Evolutionary conservation across 2,888 invertebrate species (phyloP).

Genomic region (Campoplex nolae): DNA sequence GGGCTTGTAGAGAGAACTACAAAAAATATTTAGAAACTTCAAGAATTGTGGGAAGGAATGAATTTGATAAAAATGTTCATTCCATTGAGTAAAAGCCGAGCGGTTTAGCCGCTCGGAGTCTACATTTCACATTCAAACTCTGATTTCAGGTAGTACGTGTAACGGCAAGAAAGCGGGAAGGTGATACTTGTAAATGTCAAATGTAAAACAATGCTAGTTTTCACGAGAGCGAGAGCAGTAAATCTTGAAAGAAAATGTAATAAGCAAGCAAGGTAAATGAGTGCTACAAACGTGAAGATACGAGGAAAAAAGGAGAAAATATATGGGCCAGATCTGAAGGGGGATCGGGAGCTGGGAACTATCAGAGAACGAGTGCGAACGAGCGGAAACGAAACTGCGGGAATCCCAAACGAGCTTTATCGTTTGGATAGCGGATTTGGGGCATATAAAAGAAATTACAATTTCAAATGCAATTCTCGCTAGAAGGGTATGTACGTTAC

Average conservation of each 20-base stretch:
- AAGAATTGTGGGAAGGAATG: not conserved
- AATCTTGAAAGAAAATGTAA: conserved; percentile 30
- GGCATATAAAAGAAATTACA: conserved; percentile 77
- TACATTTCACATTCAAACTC: not conserved
- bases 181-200: conserved; percentile 16
- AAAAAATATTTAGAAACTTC: not conserved
- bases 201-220: conserved; percentile 30
- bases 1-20: not conserved
- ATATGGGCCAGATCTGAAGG: conserved; percentile 24
- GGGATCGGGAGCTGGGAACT: conserved; percentile 39
- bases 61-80: not conserved
- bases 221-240: not conserved
- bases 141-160: conserved; percentile 19
- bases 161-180: not conserved
- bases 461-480: conserved; percentile 83
- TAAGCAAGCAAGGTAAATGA: conserved; percentile 40
- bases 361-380: conserved; percentile 54
- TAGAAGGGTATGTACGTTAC: conserved; percentile 60
- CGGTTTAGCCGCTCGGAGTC: not conserved
- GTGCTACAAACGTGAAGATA: conserved; percentile 24
- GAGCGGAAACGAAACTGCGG: conserved; percentile 61
- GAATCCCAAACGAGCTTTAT: conserved; percentile 70
- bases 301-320: conserved; percentile 49
- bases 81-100: not conserved
- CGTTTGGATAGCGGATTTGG: conserved; percentile 60